Percentiles rank a stretch among this genome's conserved stretches.
Evolutionary conservation across 2,797 vertebrate genomes (phyloP).

Genomic region (Limosa lapponica): DNA sequence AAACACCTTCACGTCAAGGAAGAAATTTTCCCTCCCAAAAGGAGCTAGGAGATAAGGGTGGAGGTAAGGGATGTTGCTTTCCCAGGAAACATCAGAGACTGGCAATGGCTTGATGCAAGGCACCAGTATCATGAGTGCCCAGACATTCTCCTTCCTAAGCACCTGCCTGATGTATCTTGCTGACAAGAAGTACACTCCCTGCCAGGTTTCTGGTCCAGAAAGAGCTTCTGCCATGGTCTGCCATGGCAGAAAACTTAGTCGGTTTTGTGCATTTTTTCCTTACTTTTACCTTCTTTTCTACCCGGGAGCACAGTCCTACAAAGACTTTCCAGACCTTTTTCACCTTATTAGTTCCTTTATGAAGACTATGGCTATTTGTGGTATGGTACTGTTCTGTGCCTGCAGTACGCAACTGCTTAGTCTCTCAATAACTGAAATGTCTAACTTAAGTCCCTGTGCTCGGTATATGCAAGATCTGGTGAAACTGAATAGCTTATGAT

Average conservation of each 20-base stretch:
- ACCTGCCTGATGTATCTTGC: background rate
- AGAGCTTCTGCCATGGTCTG: background rate
- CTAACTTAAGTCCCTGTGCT: background rate
- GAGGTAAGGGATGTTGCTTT: background rate
- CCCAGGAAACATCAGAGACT: background rate
- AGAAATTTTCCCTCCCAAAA: background rate
- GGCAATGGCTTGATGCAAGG: background rate
- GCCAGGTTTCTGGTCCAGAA: background rate
- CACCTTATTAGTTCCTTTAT: background rate
- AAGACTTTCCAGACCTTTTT: background rate
- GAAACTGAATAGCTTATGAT: slow-evolving; percentile 11
- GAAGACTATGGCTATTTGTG: background rate
- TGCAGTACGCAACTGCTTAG: background rate
- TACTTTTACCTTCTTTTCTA: background rate
- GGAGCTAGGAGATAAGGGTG: background rate
- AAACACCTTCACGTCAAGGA: background rate
- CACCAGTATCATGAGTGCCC: background rate
- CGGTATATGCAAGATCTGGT: background rate
- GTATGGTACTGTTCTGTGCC: background rate
- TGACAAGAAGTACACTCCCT: background rate
- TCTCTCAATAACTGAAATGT: background rate
- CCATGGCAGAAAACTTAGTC: background rate
- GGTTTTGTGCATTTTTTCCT: background rate
- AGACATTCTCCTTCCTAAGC: background rate
- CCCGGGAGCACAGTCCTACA: background rate